Evolutionary conservation across 1,140 invertebrate genomes (phyloP).

Genomic region (Cherax quadricarinatus): DNA sequence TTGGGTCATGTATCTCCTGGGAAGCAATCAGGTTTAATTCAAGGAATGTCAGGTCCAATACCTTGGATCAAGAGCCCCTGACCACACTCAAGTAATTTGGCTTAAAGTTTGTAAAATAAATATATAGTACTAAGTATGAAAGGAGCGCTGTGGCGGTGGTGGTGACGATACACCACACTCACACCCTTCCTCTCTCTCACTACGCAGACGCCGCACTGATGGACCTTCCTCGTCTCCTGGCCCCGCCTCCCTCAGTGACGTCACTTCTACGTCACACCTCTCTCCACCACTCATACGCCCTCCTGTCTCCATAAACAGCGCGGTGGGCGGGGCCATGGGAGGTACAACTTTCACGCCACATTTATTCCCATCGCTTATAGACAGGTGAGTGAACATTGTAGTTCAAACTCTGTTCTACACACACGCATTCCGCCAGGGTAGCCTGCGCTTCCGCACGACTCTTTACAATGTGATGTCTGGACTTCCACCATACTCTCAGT

Average conservation of each 20-base stretch:
- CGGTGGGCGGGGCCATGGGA: constrained; percentile 64
- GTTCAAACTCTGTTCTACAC: neutral
- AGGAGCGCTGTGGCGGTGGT: too few species aligned
- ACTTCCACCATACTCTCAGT: neutral
- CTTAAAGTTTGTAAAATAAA: too few species aligned
- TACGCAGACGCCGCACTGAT: constrained; percentile 47
- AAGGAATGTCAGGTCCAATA: too few species aligned
- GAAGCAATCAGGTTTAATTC: too few species aligned
- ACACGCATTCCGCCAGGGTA: neutral
- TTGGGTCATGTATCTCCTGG: too few species aligned
- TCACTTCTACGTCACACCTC: constrained; percentile 67
- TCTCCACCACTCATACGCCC: constrained; percentile 72
- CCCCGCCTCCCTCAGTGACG: constrained; percentile 65
- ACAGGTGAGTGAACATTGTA: constrained; percentile 72
- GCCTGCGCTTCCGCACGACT: neutral
- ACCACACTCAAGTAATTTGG: too few species aligned
- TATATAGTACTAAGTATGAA: too few species aligned
- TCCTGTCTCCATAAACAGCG: constrained; percentile 65
- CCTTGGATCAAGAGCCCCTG: too few species aligned
- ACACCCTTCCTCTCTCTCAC: neutral
- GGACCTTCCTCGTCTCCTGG: constrained; percentile 51
- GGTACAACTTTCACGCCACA: constrained; percentile 73
- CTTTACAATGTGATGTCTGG: neutral
- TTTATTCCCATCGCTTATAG: constrained; percentile 74
- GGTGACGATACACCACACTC: neutral